Conservation (phyloP, 2,888 invertebrate genomes). For the Masnerella sp. region DNA sequence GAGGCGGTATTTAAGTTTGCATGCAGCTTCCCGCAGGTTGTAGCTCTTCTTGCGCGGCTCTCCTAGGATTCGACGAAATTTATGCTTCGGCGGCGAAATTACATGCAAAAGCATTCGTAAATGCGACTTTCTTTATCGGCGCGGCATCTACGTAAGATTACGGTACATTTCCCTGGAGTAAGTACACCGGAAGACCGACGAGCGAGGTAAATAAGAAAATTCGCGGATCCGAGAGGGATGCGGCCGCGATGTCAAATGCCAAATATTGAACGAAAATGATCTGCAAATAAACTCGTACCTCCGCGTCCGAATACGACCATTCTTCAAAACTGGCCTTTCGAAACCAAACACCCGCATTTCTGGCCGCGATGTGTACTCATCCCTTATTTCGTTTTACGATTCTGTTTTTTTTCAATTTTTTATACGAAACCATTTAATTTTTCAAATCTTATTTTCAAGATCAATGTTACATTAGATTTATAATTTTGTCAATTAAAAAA, state of each 20-base stretch:
- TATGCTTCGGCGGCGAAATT: conserved; percentile 54
- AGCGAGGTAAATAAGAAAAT: conserved; percentile 55
- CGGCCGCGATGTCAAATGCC: conserved; percentile 50
- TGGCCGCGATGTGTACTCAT: no score
- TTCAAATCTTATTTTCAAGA: no score
- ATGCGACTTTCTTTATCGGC: conserved; percentile 58
- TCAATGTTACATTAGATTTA: no score
- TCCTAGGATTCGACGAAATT: conserved; percentile 52
- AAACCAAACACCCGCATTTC: no score
- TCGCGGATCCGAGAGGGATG: conserved; percentile 51
- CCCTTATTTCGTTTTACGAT: no score
- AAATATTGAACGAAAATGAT: conserved; percentile 54
- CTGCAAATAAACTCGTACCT: conserved; percentile 28
- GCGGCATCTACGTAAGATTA: conserved; percentile 51
- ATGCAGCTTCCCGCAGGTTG: conserved; percentile 21
- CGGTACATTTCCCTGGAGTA: conserved; percentile 59
- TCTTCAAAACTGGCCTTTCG: no score
- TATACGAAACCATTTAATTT: no score
- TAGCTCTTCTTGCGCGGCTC: conserved; percentile 29
- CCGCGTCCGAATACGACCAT: conserved; percentile 9
- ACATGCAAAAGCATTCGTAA: conserved; percentile 59
- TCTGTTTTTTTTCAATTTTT: no score
- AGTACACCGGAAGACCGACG: conserved; percentile 33
- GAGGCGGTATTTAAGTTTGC: conserved; percentile 40
- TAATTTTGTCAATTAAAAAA: no score